Base-by-base conservation (phyloP, 2,797 vertebrate genomes). In the Falco concolor region DNA sequence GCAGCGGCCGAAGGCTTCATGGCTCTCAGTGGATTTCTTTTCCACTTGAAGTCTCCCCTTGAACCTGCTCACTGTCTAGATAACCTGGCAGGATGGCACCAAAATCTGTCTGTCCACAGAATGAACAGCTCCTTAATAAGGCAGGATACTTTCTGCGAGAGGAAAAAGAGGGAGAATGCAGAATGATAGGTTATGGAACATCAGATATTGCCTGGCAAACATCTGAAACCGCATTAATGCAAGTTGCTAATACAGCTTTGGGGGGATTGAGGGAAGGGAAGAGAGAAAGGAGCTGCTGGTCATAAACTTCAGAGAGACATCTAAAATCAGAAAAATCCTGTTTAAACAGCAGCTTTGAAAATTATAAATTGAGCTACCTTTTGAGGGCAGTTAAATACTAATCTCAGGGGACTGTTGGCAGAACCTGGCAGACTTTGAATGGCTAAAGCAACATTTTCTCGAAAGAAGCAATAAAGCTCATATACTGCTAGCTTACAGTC, bases 251-350 rank as follows among this genome's bases (percentile, higher is more conserved):
- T 53, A 79, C 14, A 87, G 52, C 36, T 90, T 87, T 57, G 44
- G 44, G 13, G 30, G 18, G 59, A 84, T 15, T 76, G 57, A 68
- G 23, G 59, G 67, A 65, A 93, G 16, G 52, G 40, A 88, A 25
- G 27, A 84, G 22, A 17, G 11, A 81, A 78, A 77, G 21, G 13
- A 90, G 40, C 13, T 91, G 40, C 64, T 57, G 25, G 19, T 78
- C 63, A 79, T 67, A 87, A 64, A 82, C 34, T 82, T 93, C 79
- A 90, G 76, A 73, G 49, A 79, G 20, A 47, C 3, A 54, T 30
- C 42, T 82, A 94, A 94, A 95, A 87, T 92, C 69, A 80, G 50
- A 90, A 92, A 89, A 95, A 79, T 59, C 16, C 25, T 65, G 67
- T 92, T 93, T 75, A 84, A 94, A 95, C 45, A 74, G 45, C 53